Evolutionary conservation across 2,888 invertebrate genomes (phyloP).

Genomic region (Pterobdella sp.): DNA sequence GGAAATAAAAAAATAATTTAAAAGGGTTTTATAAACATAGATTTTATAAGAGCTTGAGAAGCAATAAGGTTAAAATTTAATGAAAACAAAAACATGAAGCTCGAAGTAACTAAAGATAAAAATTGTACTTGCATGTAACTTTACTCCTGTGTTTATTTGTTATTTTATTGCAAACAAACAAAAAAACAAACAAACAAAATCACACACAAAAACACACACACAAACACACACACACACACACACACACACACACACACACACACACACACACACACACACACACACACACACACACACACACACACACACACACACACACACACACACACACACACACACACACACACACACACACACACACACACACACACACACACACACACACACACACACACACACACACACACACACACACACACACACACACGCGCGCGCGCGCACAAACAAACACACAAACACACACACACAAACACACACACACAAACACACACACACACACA

Average conservation of each 20-base stretch:
- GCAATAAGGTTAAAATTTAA: background rate
- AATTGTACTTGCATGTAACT: background rate
- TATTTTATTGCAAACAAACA: slow-evolving; percentile 11
- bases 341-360: background rate
- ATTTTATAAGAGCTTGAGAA: background rate
- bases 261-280: slow-evolving; percentile 3
- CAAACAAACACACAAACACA: no score
- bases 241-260: background rate
- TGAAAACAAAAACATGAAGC: background rate
- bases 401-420: no score
- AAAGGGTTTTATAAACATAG: no score
- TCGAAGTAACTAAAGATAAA: background rate
- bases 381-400: background rate
- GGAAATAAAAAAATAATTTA: slow-evolving; percentile 1
- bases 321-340: slow-evolving; percentile 2
- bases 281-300: background rate
- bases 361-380: background rate
- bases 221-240: no score
- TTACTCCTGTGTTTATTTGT: background rate
- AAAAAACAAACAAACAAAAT: no score
- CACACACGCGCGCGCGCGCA: no score
- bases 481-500: no score
- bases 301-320: background rate
- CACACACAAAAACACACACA: no score
- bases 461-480: no score